Conservation (phyloP, 1,140 invertebrate species). For the Papilio xuthus region DNA sequence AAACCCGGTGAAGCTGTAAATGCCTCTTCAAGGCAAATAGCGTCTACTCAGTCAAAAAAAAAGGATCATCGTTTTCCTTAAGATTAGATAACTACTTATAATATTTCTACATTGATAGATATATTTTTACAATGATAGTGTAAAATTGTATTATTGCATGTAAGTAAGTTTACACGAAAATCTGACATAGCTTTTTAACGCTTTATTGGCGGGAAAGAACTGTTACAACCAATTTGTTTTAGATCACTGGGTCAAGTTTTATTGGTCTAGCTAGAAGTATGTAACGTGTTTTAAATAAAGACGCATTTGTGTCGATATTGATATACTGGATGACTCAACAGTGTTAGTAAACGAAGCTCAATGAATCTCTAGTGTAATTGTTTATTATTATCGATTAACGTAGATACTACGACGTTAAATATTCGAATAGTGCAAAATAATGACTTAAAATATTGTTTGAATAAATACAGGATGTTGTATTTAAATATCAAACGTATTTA, state of each 20-base stretch:
- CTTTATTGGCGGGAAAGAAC: not conserved
- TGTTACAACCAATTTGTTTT: not conserved
- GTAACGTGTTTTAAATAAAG: not conserved
- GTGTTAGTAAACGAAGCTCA: not conserved
- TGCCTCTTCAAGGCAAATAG: no score
- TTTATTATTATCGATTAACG: not conserved
- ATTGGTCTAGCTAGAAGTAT: not conserved
- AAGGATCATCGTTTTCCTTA: no score
- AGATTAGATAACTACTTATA: no score
- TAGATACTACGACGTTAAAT: not conserved
- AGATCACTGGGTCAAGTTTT: not conserved
- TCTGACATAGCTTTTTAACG: not conserved
- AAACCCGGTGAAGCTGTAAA: no score
- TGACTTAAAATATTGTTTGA: not conserved
- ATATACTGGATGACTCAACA: not conserved
- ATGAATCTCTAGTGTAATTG: slow-evolving; percentile 14
- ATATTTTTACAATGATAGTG: no score
- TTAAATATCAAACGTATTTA: no score
- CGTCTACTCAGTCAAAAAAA: no score
- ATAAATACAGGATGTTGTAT: not conserved
- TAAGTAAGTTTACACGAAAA: no score
- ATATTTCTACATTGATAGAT: no score
- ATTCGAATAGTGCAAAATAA: not conserved
- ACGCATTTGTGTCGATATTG: not conserved
- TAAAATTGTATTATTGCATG: no score